Conservation (phyloP, 1,140 invertebrate species). For the Solenopsis fugax region DNA sequence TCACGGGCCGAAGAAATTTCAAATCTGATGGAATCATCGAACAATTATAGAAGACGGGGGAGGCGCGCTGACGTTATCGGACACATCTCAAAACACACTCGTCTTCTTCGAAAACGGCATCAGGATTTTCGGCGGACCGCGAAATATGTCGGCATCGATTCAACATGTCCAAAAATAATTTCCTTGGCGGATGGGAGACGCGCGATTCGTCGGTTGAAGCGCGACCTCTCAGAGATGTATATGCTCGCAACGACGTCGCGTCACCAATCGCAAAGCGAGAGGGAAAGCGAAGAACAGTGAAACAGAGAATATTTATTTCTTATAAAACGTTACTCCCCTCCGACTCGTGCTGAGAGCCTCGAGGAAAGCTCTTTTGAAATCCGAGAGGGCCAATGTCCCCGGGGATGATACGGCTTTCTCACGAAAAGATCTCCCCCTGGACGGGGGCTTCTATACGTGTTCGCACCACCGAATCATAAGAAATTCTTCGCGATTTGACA, state of each 20-base stretch:
- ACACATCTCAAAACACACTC: slow-evolving; percentile 34
- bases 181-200: neutral
- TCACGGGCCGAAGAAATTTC: neutral
- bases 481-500: slow-evolving; percentile 16
- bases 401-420: slow-evolving; percentile 50
- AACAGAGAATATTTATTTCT: slow-evolving; percentile 39
- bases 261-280: slow-evolving; percentile 15
- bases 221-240: slow-evolving; percentile 4
- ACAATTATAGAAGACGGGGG: slow-evolving; percentile 56
- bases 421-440: slow-evolving; percentile 19
- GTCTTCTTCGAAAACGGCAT: slow-evolving; percentile 41
- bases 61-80: slow-evolving; percentile 45
- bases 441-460: neutral
- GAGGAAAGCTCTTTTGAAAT: slow-evolving; percentile 64
- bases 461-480: slow-evolving; percentile 21
- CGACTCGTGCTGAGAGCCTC: slow-evolving; percentile 33
- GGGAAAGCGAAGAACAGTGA: neutral
- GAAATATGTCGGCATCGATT: slow-evolving; percentile 63
- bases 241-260: slow-evolving; percentile 3
- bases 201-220: neutral
- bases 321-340: slow-evolving; percentile 41
- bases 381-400: slow-evolving; percentile 32
- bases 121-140: slow-evolving; percentile 40
- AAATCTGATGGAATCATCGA: slow-evolving; percentile 34
- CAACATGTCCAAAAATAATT: slow-evolving; percentile 60